Evolutionary conservation across 2,113 vertebrate genomes (phyloP), one percentile per base, ranked within the genome.

Genomic region (Gallinago undulata): DNA sequence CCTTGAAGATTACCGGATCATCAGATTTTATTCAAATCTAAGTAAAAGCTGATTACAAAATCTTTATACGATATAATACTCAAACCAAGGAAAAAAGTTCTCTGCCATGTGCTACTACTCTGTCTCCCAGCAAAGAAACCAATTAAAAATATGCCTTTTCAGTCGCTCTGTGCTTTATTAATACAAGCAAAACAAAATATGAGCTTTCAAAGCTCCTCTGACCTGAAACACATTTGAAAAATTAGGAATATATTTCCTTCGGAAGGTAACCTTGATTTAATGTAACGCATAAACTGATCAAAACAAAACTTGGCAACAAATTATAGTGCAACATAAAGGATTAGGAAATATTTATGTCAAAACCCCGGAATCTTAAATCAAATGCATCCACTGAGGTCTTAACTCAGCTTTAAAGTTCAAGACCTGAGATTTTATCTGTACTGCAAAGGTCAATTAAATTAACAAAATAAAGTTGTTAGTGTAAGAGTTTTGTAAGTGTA

Each of bases 291-390:
- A 84, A 94, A 94, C 72, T 56, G 83, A 91, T 79, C 37, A 64
- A 93, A 96, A 95, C 30, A 59, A 33, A 96, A 81, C 69, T 53
- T 55, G 62, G 35, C 43, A 91, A 73, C 33, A 94, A 94, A 96
- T 39, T 89, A 39, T 47, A 69, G 56, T 7, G 39, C 35, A 25
- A 16, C 21, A 67, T 90, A 75, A 68, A 84, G 16, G 59, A 94
- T 53, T 79, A 23, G 33, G 8, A 80, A 90, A 86, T 59, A 75
- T 68, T 67, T 63, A 33, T 66, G 48, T 60, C 23, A 63, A 83
- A 45, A 35, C 3, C 24, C 25, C 48, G 74, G 53, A 73, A 75
- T 57, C 50, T 77, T 94, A 95, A 94, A 80, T 48, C 62, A 91
- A 89, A 87, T 25, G 8, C 45, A 81, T 66, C 4, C 33, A 62